Percentiles rank a stretch among this genome's conserved stretches.
Conservation (phyloP, 2,797 vertebrate species). For the Hylomyscus alleni region DNA sequence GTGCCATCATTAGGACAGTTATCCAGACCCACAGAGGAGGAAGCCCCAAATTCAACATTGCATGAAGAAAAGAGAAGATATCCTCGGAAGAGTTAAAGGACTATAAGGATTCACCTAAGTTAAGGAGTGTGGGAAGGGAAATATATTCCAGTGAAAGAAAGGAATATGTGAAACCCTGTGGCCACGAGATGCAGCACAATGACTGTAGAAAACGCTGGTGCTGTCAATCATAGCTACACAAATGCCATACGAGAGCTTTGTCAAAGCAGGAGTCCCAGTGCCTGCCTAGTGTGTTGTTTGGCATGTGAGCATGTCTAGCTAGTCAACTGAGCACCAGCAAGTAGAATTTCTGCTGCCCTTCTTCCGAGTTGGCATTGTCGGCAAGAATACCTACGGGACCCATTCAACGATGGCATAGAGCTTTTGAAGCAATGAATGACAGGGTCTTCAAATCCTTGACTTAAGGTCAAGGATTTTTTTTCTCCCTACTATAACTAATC, state of each 20-base stretch:
- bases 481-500: neutral
- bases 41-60: neutral
- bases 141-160: neutral
- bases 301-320: neutral
- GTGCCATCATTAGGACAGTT: neutral
- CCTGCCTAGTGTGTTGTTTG: constrained; percentile 60
- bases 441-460: neutral
- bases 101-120: neutral
- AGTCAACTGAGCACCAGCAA: neutral
- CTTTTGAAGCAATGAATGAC: constrained; percentile 33
- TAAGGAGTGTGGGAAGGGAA: neutral
- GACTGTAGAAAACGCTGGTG: neutral
- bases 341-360: constrained; percentile 31
- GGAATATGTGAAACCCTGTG: neutral
- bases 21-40: constrained; percentile 4
- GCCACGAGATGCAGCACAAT: neutral
- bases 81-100: neutral
- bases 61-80: neutral
- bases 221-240: constrained; percentile 5
- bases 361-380: constrained; percentile 3
- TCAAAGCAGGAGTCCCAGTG: constrained; percentile 63
- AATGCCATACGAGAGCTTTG: constrained; percentile 30
- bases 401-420: neutral
- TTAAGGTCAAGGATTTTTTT: neutral
- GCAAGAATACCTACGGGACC: neutral